Conservation (phyloP, 2,888 invertebrate genomes). For the Stegana nigrithorax region DNA sequence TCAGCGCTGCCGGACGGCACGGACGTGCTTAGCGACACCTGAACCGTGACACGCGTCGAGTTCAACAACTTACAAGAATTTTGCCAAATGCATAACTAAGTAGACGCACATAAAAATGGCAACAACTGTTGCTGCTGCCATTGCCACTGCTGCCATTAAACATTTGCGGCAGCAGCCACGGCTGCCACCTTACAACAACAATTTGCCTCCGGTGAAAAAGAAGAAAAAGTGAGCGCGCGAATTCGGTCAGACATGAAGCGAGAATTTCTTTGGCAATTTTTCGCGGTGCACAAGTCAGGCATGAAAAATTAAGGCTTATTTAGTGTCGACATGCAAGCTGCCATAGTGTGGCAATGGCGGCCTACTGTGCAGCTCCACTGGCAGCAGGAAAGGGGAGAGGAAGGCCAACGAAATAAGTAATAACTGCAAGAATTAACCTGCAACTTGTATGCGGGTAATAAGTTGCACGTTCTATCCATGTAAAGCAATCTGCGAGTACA, state of each 20-base stretch:
- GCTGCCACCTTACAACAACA: too few species aligned
- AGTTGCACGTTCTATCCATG: background rate
- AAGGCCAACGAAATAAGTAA: background rate
- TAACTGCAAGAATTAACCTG: slow-evolving; percentile 17
- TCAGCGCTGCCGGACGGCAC: too few species aligned
- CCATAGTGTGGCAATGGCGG: background rate
- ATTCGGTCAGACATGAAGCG: slow-evolving; percentile 48
- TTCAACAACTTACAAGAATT: background rate
- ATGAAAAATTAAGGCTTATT: slow-evolving; percentile 61
- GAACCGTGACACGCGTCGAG: slow-evolving; percentile 2
- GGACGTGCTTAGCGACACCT: too few species aligned
- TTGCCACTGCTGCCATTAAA: slow-evolving; percentile 19
- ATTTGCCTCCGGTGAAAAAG: too few species aligned
- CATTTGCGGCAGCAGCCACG: slow-evolving; percentile 9
- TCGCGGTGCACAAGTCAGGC: slow-evolving; percentile 30
- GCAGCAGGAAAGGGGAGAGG: background rate
- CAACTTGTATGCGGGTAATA: slow-evolving; percentile 11
- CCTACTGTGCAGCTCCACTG: background rate
- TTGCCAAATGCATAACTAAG: slow-evolving; percentile 3
- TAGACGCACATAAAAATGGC: slow-evolving; percentile 6
- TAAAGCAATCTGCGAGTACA: background rate
- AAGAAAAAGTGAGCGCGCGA: too few species aligned
- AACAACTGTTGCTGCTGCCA: background rate
- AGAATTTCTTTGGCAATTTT: slow-evolving; percentile 5
- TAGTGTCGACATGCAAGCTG: slow-evolving; percentile 50